Percentiles rank a stretch among this genome's conserved stretches.
phyloP scores from a whole-genome alignment of 2,797 vertebrate species.

The Semaprochilodus insignis region DNA sequence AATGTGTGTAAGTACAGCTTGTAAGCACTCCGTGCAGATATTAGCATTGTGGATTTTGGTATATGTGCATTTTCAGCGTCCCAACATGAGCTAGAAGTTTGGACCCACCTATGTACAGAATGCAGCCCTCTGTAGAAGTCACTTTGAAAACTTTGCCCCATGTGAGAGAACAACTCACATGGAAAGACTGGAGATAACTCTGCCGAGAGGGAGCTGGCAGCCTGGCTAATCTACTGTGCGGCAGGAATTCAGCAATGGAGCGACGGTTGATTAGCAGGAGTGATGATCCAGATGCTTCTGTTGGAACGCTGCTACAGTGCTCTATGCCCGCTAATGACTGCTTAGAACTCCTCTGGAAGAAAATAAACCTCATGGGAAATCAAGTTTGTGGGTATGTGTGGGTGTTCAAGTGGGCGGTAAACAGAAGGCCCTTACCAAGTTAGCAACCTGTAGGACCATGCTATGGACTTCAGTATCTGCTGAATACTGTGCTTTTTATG shows the following conservation, averaged over 20 bases:
- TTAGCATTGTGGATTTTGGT: neutral
- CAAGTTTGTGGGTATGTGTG: neutral
- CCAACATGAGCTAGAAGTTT: neutral
- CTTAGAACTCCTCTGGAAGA: neutral
- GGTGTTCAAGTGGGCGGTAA: neutral
- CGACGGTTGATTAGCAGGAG: conserved; percentile 35
- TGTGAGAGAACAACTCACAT: neutral
- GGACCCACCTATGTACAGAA: neutral
- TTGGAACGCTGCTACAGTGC: conserved; percentile 25
- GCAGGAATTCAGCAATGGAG: neutral
- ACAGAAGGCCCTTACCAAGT: neutral
- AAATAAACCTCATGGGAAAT: neutral
- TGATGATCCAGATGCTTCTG: conserved; percentile 36
- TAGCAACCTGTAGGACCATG: neutral
- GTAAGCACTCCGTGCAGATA: neutral
- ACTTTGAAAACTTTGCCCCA: conserved; percentile 23
- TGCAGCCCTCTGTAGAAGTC: neutral
- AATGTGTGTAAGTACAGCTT: too few species aligned
- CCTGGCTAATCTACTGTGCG: neutral
- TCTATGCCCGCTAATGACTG: conserved; percentile 31
- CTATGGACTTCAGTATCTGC: neutral
- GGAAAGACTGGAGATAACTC: neutral
- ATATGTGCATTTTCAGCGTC: neutral
- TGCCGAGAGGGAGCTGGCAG: conserved; percentile 4
- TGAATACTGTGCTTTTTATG: neutral